A percentile compares a stretch with the other conserved stretches of the same genome.
These are phyloP conservation scores for Lucinisca nassula DNA, from an alignment of 2,888 invertebrate genomes.

Conservation along the genomic window DNA sequence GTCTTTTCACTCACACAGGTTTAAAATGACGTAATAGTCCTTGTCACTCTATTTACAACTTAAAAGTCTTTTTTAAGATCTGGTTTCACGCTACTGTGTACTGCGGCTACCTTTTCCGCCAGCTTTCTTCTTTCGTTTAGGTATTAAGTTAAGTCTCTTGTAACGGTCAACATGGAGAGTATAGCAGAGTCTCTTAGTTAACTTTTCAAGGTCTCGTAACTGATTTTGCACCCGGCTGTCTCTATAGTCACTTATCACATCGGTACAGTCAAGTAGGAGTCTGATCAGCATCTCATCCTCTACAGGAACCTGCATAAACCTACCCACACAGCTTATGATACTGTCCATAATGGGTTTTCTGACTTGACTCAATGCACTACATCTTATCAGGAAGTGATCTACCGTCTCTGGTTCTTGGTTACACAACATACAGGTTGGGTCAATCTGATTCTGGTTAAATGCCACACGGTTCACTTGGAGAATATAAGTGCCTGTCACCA, in stretches of 20 bases:
- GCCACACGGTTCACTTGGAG: background rate
- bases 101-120: background rate
- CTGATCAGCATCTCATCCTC: background rate
- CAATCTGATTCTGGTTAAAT: background rate
- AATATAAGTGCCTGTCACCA: constrained; percentile 6
- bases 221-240: background rate
- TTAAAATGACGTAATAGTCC: no score
- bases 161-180: background rate
- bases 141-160: background rate
- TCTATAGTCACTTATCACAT: background rate
- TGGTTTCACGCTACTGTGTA: background rate
- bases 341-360: background rate
- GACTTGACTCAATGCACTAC: background rate
- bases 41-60: background rate
- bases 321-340: background rate
- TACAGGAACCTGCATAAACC: background rate
- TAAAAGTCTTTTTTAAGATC: background rate
- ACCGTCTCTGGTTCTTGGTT: background rate
- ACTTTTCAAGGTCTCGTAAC: background rate
- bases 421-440: background rate
- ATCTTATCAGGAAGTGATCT: background rate
- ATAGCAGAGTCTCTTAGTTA: background rate
- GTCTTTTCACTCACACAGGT: no score
- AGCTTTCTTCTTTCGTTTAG: background rate
- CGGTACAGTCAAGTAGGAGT: background rate